These are phyloP conservation scores for Dugesia japonica DNA, from an alignment of 2,888 invertebrate genomes.

Conservation along the genomic window DNA sequence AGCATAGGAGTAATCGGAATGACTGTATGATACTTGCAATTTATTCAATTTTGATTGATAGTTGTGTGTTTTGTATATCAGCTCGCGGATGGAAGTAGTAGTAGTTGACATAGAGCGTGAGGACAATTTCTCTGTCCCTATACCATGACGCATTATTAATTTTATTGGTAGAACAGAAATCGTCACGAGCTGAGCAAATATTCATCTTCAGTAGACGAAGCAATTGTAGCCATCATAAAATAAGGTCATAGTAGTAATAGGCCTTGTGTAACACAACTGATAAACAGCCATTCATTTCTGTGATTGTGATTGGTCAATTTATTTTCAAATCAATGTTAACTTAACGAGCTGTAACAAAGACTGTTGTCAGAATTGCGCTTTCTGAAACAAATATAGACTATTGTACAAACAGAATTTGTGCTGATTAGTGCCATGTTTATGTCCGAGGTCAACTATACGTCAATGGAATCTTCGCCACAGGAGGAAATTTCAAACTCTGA, in stretches of 20 bases:
- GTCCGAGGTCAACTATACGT: conserved; percentile 13
- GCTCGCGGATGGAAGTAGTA: not conserved
- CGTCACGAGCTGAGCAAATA: conserved; percentile 20
- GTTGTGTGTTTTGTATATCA: not conserved
- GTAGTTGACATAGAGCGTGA: not conserved
- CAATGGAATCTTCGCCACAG: not conserved
- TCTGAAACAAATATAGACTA: conserved; percentile 6
- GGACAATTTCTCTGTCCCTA: not conserved
- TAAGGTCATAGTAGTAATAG: conserved; percentile 9
- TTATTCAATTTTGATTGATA: not conserved
- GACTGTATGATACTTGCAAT: not conserved
- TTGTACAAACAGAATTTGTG: not conserved
- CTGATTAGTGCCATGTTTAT: not conserved
- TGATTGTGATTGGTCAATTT: too few relatives aligned
- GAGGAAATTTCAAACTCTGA: conserved; percentile 25
- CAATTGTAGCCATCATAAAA: conserved; percentile 20
- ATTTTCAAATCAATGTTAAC: not conserved
- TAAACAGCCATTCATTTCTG: too few relatives aligned
- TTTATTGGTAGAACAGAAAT: not conserved
- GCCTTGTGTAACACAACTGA: not conserved
- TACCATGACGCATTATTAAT: not conserved
- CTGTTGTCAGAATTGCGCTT: conserved; percentile 11
- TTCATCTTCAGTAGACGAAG: conserved; percentile 13
- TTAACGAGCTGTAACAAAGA: not conserved
- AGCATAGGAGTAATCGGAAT: not conserved